Base-by-base conservation (phyloP, 2,888 invertebrate genomes). In the Caenorhabditis zanzibari region DNA sequence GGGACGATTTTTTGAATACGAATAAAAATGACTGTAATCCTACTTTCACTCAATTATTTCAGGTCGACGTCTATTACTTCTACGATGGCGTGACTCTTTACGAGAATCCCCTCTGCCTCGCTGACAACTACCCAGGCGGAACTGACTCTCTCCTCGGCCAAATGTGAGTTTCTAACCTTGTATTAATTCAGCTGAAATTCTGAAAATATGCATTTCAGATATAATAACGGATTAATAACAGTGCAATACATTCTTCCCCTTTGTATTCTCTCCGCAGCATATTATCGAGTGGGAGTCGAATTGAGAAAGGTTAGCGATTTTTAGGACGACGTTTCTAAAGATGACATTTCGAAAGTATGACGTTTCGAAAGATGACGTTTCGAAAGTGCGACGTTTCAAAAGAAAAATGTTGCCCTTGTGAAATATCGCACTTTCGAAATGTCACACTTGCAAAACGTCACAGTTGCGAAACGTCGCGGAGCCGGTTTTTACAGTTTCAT, bases 41-140 rank as follows among this genome's bases (percentile, higher is more conserved):
- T 41, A 9, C n/a, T n/a, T n/a, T n/a, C n/a, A n/a, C n/a, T n/a
- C n/a, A n/a, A n/a, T n/a, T n/a, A 5, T 77, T 84, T 12, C 75
- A 85, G 85, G 85, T 90, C 9, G 89, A 95, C 91, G 95, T 95
- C 72, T 95, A 95, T 93, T 86, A 85, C 52, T 89, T 90, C 77
- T 73, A 88, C 76, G 82, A 90, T 63, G 81, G 84, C 35, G 47
- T 47, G 3, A 85, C 71, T 10, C 76, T 88, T 0, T 79, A 86
- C 71, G 85, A 88, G 77, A 86, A 87, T 59, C 82, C 86, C 16
- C 66, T 89, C 19, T 90, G 91, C 79, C 80, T 90, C 22, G 85
- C 88, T 12, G 89, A 90, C 77, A 89, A 88, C 54, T 91, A 85
- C 82, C 89, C 90, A 0, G 90, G 87, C 38, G 91, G 90, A 32